Percentiles rank a stretch among this genome's conserved stretches.
These are phyloP conservation scores for Cataglyphis hispanica DNA, from an alignment of 1,140 invertebrate species.

Conservation along the genomic window DNA sequence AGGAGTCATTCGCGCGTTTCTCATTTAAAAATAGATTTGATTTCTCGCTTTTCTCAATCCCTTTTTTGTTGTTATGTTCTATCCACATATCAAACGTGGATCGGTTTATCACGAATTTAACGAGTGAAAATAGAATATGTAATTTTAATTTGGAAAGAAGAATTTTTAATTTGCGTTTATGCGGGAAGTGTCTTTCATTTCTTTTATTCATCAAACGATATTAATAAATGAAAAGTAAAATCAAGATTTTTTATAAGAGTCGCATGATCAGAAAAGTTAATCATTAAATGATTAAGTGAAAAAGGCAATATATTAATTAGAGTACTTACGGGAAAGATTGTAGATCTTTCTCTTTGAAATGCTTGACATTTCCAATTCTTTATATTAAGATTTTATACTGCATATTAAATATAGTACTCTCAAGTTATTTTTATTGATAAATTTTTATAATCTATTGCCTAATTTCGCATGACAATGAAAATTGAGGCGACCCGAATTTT, in stretches of 20 bases:
- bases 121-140: slow-evolving; percentile 48
- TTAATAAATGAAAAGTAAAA: slow-evolving; percentile 20
- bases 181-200: background rate
- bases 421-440: background rate
- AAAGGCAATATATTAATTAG: slow-evolving; percentile 7
- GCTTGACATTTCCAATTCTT: background rate
- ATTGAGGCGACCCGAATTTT: slow-evolving; percentile 31
- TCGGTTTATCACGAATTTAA: slow-evolving; percentile 49
- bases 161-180: slow-evolving; percentile 59
- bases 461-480: slow-evolving; percentile 20
- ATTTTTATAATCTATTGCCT: slow-evolving; percentile 7
- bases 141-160: slow-evolving; percentile 39
- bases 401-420: background rate
- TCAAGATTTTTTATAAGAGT: background rate
- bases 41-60: slow-evolving; percentile 13
- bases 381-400: background rate
- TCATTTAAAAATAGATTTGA: slow-evolving; percentile 64
- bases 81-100: slow-evolving; percentile 18
- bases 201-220: background rate
- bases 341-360: background rate
- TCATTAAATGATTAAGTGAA: background rate
- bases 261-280: background rate
- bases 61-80: slow-evolving; percentile 3
- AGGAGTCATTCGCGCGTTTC: slow-evolving; percentile 29
- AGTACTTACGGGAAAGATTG: background rate